phyloP scores from a whole-genome alignment of 2,888 invertebrate species.

The Epicampocera succincta region DNA sequence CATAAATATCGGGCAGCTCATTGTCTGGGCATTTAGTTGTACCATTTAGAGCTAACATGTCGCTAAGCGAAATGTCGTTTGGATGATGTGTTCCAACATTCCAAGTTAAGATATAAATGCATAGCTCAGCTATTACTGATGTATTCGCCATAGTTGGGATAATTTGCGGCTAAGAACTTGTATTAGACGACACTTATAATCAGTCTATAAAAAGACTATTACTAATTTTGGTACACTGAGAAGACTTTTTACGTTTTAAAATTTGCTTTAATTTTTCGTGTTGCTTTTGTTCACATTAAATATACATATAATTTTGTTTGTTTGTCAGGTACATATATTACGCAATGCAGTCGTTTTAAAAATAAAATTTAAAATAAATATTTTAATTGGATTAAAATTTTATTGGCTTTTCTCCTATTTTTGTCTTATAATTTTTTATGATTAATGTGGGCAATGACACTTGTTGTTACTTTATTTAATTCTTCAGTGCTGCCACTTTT shows the following conservation, averaged over 20 bases:
- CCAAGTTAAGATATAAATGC: constrained; percentile 91
- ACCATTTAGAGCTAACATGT: constrained; percentile 86
- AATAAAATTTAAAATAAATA: background rate
- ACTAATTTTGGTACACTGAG: background rate
- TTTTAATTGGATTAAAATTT: constrained; percentile 53
- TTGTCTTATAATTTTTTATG: constrained; percentile 2
- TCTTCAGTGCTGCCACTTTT: background rate
- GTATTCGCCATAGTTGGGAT: constrained; percentile 48
- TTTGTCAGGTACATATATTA: constrained; percentile 13
- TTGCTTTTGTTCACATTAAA: constrained; percentile 14
- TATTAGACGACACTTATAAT: constrained; percentile 23
- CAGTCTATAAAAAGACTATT: constrained; percentile 43
- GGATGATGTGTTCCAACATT: constrained; percentile 93
- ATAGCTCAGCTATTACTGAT: constrained; percentile 76
- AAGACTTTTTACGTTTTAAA: constrained; percentile 28
- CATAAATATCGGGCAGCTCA: constrained; percentile 90
- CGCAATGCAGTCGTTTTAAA: background rate
- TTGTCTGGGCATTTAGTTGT: constrained; percentile 84
- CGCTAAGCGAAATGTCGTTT: constrained; percentile 86
- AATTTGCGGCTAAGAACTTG: background rate
- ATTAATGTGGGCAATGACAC: constrained; percentile 14
- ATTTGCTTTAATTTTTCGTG: constrained; percentile 11
- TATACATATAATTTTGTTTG: background rate
- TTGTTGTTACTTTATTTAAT: constrained; percentile 31
- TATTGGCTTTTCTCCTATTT: constrained; percentile 1